A percentile compares a stretch with the other conserved stretches of the same genome.
phyloP scores from a whole-genome alignment of 2,797 vertebrate species.

The Molossus molossus region DNA sequence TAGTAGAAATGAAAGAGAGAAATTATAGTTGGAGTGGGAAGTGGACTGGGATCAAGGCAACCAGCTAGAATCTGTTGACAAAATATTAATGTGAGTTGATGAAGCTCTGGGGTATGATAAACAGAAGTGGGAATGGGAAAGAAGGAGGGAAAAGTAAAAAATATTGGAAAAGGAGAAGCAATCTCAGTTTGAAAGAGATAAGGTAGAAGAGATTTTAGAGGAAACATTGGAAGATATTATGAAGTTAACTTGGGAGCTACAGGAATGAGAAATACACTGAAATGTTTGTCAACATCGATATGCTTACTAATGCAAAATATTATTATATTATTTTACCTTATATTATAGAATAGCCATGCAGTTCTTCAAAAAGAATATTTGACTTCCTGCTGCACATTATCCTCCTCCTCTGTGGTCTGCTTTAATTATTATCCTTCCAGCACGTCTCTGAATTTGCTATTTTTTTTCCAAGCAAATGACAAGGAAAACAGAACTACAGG shows the following conservation, averaged over 20 bases:
- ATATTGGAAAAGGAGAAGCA: background rate
- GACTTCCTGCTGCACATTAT: background rate
- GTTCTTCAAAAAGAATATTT: background rate
- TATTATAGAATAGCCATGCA: background rate
- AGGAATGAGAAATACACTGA: background rate
- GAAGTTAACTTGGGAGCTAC: background rate
- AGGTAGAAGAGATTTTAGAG: background rate
- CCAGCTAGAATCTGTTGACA: background rate
- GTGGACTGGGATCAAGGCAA: background rate
- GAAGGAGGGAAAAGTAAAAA: background rate
- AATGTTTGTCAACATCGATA: background rate
- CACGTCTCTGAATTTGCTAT: background rate
- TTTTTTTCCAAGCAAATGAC: conserved; percentile 27
- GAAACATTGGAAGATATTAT: background rate
- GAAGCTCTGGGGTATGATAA: background rate
- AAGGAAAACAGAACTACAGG: background rate
- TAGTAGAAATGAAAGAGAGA: conserved; percentile 21
- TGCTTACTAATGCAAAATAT: background rate
- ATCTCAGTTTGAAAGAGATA: background rate
- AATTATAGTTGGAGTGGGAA: background rate
- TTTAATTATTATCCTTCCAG: background rate
- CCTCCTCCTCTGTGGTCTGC: background rate
- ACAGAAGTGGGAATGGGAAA: background rate
- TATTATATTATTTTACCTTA: background rate
- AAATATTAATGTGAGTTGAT: background rate